These are phyloP conservation scores for Misgurnus anguillicaudatus DNA, from an alignment of 2,113 vertebrate species.

Conservation along the genomic window DNA sequence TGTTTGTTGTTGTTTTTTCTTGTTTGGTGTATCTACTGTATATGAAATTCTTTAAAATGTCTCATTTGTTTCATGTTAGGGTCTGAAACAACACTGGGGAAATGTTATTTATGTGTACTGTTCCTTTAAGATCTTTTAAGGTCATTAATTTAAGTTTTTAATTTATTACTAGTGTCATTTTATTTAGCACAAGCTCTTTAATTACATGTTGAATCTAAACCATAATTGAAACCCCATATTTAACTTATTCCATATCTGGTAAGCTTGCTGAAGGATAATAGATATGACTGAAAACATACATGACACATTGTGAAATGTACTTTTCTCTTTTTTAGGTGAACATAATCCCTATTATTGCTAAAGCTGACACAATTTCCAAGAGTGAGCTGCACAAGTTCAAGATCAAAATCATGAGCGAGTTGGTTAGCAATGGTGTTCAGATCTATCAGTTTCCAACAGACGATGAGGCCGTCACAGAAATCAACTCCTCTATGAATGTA, in stretches of 20 bases:
- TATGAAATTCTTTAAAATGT: too few species aligned
- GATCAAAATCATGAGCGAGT: slow-evolving; percentile 98
- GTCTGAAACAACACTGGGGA: too few species aligned
- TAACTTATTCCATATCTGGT: not conserved
- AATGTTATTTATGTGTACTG: too few species aligned
- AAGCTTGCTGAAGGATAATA: not conserved
- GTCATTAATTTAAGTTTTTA: too few species aligned
- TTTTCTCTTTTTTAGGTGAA: slow-evolving; percentile 79
- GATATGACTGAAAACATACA: not conserved
- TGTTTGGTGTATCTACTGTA: too few species aligned
- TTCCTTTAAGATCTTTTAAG: too few species aligned
- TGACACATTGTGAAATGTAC: not conserved
- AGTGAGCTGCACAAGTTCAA: slow-evolving; percentile 98
- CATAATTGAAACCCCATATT: not conserved
- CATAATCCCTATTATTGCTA: slow-evolving; percentile 97
- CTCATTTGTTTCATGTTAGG: too few species aligned
- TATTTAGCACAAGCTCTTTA: not conserved
- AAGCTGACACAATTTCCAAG: slow-evolving; percentile 98
- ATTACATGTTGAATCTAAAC: not conserved
- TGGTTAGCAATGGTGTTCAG: slow-evolving; percentile 97
- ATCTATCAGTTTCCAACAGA: slow-evolving; percentile 98
- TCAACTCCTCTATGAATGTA: slow-evolving; percentile 97
- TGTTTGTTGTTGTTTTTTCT: too few species aligned
- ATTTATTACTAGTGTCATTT: not conserved
- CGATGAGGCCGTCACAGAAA: slow-evolving; percentile 90